phyloP scores from a whole-genome alignment of 2,797 vertebrate species.

The Cichlasoma orientale region DNA sequence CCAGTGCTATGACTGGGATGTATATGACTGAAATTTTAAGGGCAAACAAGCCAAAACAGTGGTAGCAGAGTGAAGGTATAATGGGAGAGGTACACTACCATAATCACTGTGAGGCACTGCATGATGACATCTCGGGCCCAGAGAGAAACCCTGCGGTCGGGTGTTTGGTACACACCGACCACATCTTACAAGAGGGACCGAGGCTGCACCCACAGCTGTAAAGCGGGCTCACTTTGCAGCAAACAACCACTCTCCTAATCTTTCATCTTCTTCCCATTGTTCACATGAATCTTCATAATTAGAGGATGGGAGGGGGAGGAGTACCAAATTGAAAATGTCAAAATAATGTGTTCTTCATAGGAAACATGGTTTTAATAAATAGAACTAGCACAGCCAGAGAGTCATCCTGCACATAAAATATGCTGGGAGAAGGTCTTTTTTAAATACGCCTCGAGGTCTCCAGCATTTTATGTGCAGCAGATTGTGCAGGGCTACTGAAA shows the following conservation, averaged over 20 bases:
- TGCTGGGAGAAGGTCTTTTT: slow-evolving; percentile 15
- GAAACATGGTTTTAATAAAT: slow-evolving; percentile 74
- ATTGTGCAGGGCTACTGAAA: slow-evolving; percentile 41
- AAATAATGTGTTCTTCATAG: slow-evolving; percentile 65
- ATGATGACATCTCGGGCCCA: slow-evolving; percentile 80
- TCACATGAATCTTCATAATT: slow-evolving; percentile 80
- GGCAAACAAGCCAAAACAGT: slow-evolving; percentile 72
- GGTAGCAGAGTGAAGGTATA: slow-evolving; percentile 73
- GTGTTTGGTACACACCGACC: slow-evolving; percentile 77
- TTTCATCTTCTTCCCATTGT: slow-evolving; percentile 75
- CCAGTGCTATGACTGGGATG: slow-evolving; percentile 62
- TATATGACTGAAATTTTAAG: slow-evolving; percentile 69
- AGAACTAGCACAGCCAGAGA: slow-evolving; percentile 45
- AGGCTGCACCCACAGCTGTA: slow-evolving; percentile 74
- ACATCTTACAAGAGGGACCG: slow-evolving; percentile 80
- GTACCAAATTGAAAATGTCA: slow-evolving; percentile 67
- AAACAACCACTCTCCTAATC: slow-evolving; percentile 74
- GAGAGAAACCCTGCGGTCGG: slow-evolving; percentile 78
- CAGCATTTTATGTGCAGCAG: slow-evolving; percentile 40
- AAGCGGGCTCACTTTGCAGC: slow-evolving; percentile 75
- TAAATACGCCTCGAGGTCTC: slow-evolving; percentile 46
- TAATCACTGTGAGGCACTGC: slow-evolving; percentile 78
- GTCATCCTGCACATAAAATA: slow-evolving; percentile 14
- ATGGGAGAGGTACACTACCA: slow-evolving; percentile 80
- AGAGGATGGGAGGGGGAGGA: slow-evolving; percentile 60